phyloP scores from a whole-genome alignment of 2,797 vertebrate genomes.

The Oceanodroma leucorhoa region DNA sequence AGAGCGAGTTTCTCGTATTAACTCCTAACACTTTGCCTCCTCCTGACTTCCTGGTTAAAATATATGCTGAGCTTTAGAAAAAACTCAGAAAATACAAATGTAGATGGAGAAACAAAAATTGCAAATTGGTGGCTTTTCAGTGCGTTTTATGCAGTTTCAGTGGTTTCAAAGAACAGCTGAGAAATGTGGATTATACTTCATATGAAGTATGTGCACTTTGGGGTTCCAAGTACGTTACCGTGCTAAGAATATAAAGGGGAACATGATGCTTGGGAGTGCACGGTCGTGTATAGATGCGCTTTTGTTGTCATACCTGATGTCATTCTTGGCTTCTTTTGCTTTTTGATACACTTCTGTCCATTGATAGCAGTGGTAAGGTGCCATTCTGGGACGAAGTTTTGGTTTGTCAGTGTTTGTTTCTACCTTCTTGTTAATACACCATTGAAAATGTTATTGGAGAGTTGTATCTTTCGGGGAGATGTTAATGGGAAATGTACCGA shows the following conservation, averaged over 20 bases:
- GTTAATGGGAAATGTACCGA: not conserved
- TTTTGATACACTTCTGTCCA: not conserved
- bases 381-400: not conserved
- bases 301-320: not conserved
- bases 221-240: rapidly evolving
- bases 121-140: not conserved
- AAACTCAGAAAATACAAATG: not conserved
- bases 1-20: not conserved
- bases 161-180: not conserved
- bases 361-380: not conserved
- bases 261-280: rapidly evolving
- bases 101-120: not conserved
- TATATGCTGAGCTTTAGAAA: not conserved
- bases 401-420: not conserved
- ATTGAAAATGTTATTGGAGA: not conserved
- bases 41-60: not conserved
- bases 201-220: rapidly evolving
- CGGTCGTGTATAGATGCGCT: not conserved
- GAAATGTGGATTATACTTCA: not conserved
- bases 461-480: not conserved
- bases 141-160: not conserved
- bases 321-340: not conserved
- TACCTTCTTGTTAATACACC: not conserved
- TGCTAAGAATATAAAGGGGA: not conserved
- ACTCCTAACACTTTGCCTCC: not conserved